Percentiles rank a stretch among this genome's conserved stretches.
Evolutionary conservation across 2,888 invertebrate genomes (phyloP).

Genomic region (Bhutanitis thaidina): DNA sequence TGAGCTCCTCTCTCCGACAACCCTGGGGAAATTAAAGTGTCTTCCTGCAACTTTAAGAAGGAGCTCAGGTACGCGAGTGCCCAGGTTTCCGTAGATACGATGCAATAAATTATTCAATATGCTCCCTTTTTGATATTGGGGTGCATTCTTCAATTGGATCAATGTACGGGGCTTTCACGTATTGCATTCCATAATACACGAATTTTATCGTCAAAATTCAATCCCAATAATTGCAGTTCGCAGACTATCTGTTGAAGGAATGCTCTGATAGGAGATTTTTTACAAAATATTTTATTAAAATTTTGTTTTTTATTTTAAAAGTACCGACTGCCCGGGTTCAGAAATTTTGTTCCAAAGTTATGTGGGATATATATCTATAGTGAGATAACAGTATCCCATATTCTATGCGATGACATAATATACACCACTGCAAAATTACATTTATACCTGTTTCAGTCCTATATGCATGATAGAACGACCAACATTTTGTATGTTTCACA

Average conservation of each 20-base stretch:
- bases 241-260: neutral
- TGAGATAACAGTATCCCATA: no score
- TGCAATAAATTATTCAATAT: constrained; percentile 60
- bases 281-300: no score
- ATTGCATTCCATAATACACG: constrained; percentile 19
- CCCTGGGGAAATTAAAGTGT: constrained; percentile 77
- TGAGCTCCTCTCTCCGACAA: constrained; percentile 55
- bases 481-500: no score
- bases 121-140: constrained; percentile 45
- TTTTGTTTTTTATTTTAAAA: no score
- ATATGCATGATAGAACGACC: no score
- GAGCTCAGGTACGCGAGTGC: constrained; percentile 56
- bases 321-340: no score
- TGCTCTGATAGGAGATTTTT: no score
- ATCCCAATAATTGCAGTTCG: constrained; percentile 15
- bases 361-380: no score
- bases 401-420: no score
- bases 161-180: constrained; percentile 13
- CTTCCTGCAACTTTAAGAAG: constrained; percentile 73
- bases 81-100: constrained; percentile 44
- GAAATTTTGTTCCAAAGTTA: no score
- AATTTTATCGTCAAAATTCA: constrained; percentile 12
- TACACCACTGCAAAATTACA: no score
- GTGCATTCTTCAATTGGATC: constrained; percentile 34
- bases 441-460: no score